Percentiles rank a stretch among this genome's conserved stretches.
phyloP scores from a whole-genome alignment of 2,797 vertebrate species.

The Nothura maculosa region DNA sequence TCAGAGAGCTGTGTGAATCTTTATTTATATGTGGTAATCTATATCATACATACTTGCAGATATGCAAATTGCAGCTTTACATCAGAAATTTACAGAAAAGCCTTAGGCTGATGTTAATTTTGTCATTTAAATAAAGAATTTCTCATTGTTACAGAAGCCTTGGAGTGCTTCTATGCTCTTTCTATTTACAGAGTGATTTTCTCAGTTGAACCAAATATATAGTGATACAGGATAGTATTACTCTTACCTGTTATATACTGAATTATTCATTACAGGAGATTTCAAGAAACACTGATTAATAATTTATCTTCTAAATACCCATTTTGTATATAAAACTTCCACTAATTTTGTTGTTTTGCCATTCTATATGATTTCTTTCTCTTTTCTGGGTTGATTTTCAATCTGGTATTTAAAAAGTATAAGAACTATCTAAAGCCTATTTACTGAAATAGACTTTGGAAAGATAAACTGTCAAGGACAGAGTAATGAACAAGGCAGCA shows the following conservation, averaged over 20 bases:
- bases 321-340: not conserved
- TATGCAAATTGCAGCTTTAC: constrained; percentile 65
- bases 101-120: constrained; percentile 70
- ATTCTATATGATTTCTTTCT: constrained; percentile 58
- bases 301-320: constrained; percentile 32
- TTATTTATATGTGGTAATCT: constrained; percentile 62
- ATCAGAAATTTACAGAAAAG: constrained; percentile 58
- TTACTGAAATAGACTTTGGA: constrained; percentile 56
- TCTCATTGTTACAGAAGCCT: constrained; percentile 49
- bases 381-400: constrained; percentile 51
- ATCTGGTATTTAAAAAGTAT: constrained; percentile 55
- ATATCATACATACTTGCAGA: constrained; percentile 44
- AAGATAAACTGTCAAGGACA: constrained; percentile 67
- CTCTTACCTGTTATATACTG: constrained; percentile 49
- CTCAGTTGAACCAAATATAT: constrained; percentile 40
- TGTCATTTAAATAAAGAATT: constrained; percentile 71
- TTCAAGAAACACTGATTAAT: constrained; percentile 54
- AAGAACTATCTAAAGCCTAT: constrained; percentile 51
- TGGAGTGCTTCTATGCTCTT: constrained; percentile 53
- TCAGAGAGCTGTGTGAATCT: constrained; percentile 20
- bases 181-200: constrained; percentile 65
- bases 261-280: constrained; percentile 68
- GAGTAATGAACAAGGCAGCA: constrained; percentile 58
- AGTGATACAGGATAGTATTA: constrained; percentile 35
- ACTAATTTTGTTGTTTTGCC: constrained; percentile 54